Percentiles rank a stretch among this genome's conserved stretches.
phyloP scores from a whole-genome alignment of 2,113 vertebrate genomes.

The Muntiacus muntjak region DNA sequence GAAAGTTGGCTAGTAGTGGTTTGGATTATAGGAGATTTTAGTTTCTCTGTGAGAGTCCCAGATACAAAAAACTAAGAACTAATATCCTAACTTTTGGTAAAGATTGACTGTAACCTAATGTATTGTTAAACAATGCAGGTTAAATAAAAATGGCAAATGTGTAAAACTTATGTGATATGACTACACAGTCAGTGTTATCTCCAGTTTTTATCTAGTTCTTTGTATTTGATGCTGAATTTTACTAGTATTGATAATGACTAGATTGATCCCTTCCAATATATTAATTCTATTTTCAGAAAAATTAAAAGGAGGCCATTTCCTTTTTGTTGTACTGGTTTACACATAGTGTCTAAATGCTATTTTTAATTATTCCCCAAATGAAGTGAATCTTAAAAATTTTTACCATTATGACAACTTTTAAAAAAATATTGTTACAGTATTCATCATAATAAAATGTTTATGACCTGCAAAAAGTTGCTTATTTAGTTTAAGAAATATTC shows the following conservation, averaged over 20 bases:
- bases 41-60: background rate
- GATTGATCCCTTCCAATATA: background rate
- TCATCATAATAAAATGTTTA: slow-evolving; percentile 22
- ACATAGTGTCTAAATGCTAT: background rate
- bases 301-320: background rate
- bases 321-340: background rate
- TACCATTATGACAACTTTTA: background rate
- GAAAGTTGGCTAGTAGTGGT: background rate
- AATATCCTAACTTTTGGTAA: background rate
- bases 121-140: background rate
- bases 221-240: background rate
- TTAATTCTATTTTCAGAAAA: background rate
- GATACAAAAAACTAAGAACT: background rate
- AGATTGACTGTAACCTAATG: background rate
- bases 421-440: background rate
- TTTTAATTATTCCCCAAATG: slow-evolving; percentile 10
- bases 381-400: slow-evolving; percentile 33
- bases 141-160: background rate
- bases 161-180: background rate
- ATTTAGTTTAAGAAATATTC: background rate
- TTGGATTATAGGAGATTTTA: background rate
- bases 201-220: background rate
- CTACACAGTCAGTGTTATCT: background rate
- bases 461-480: background rate
- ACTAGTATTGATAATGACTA: background rate